Evolutionary conservation across 2,888 invertebrate genomes (phyloP).

Genomic region (Leptothorax acervorum): DNA sequence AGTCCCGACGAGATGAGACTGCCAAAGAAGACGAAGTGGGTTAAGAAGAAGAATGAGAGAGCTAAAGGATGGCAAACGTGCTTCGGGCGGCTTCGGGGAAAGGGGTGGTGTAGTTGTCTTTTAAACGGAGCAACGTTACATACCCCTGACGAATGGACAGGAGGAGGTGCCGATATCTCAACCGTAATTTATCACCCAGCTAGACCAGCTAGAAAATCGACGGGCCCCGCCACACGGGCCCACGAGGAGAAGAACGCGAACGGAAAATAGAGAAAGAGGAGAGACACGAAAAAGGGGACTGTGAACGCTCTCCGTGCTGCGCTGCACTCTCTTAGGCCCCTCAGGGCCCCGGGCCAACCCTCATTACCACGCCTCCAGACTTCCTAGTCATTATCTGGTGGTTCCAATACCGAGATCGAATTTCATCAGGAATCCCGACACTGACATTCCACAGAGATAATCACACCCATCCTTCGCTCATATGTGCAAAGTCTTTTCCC

Average conservation of each 20-base stretch:
- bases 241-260: slow-evolving; percentile 55
- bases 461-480: slow-evolving; percentile 41
- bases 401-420: slow-evolving; percentile 79
- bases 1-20: slow-evolving; percentile 62
- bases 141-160: slow-evolving; percentile 77
- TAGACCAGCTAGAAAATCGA: slow-evolving; percentile 67
- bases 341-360: slow-evolving; percentile 70
- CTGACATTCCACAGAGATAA: slow-evolving; percentile 76
- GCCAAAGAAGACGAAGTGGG: slow-evolving; percentile 70
- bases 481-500: slow-evolving; percentile 46
- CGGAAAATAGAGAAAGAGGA: slow-evolving; percentile 64
- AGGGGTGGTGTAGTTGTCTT: slow-evolving; percentile 66
- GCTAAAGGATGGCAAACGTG: slow-evolving; percentile 45
- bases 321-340: slow-evolving; percentile 17
- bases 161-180: slow-evolving; percentile 83
- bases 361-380: slow-evolving; percentile 83
- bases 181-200: slow-evolving; percentile 83
- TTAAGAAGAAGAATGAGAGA: slow-evolving; percentile 54
- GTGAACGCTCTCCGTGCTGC: slow-evolving; percentile 18
- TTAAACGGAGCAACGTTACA: slow-evolving; percentile 65
- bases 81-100: slow-evolving; percentile 47
- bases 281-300: slow-evolving; percentile 60
- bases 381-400: slow-evolving; percentile 83
- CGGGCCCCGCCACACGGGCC: slow-evolving; percentile 49
- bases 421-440: slow-evolving; percentile 76